These are phyloP conservation scores for Abrostola tripartita DNA, from an alignment of 2,888 invertebrate species.

Conservation along the genomic window DNA sequence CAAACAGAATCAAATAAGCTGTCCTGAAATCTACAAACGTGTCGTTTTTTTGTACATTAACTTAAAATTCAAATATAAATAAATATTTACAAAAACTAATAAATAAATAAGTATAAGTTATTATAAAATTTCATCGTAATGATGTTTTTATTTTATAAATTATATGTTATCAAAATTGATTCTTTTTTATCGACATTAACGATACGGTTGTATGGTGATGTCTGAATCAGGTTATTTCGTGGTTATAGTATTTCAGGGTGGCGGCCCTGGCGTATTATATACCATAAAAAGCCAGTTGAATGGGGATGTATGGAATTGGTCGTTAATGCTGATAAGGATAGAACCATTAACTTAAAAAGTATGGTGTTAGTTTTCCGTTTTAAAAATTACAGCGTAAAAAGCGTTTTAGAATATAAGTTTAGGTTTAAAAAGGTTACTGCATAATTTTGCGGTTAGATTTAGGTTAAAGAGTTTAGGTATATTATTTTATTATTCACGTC, in stretches of 20 bases:
- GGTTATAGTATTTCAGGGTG: conserved; percentile 73
- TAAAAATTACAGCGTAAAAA: conserved; percentile 1
- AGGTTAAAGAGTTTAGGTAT: too few species aligned
- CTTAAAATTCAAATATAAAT: neutral
- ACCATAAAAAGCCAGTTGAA: conserved; percentile 53
- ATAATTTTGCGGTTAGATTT: too few species aligned
- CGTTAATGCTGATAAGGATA: conserved; percentile 49
- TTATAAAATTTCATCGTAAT: too few species aligned
- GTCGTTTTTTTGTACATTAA: too few species aligned
- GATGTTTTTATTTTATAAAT: neutral
- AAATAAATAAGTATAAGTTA: too few species aligned
- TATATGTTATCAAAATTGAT: conserved; percentile 12
- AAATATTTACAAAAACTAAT: neutral
- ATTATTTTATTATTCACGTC: too few species aligned
- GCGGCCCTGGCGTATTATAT: conserved; percentile 77
- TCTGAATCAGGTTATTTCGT: conserved; percentile 51
- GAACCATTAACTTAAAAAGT: conserved; percentile 35
- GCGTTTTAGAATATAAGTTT: neutral
- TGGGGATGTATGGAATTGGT: conserved; percentile 45
- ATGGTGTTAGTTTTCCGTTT: too few species aligned
- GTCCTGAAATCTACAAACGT: too few species aligned
- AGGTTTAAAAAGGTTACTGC: too few species aligned
- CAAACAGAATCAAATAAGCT: neutral
- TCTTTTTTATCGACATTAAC: conserved; percentile 48
- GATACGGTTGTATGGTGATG: conserved; percentile 59